Conservation (phyloP, 2,888 invertebrate species). For the Horisme vitalbata region DNA sequence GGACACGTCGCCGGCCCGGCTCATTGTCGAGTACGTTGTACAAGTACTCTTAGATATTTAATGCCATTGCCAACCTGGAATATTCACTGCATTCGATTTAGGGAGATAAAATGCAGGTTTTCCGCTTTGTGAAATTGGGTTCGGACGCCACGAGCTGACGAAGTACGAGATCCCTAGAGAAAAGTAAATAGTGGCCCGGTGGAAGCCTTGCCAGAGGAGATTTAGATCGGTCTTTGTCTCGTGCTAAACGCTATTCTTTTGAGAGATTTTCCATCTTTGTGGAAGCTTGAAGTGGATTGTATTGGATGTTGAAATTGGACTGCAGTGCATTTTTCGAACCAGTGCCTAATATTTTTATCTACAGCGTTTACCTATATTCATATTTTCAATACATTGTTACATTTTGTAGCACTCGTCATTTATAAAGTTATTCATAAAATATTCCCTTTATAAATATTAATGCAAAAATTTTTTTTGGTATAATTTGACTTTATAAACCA, state of each 20-base stretch:
- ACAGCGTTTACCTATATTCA: constrained; percentile 7
- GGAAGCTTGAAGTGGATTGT: constrained; percentile 62
- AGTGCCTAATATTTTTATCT: constrained; percentile 30
- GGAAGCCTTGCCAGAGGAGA: constrained; percentile 64
- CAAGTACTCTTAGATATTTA: too few relatives aligned
- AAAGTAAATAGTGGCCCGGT: constrained; percentile 75
- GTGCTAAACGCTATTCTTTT: constrained; percentile 77
- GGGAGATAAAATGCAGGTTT: constrained; percentile 47
- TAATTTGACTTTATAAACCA: too few relatives aligned
- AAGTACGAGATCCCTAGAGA: constrained; percentile 62
- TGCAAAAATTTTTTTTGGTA: too few relatives aligned
- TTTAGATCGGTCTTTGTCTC: constrained; percentile 79
- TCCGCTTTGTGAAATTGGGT: constrained; percentile 60
- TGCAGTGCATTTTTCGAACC: constrained; percentile 48
- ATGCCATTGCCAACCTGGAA: constrained; percentile 51
- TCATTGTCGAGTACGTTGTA: constrained; percentile 52
- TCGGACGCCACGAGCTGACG: constrained; percentile 57
- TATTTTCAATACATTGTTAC: background rate
- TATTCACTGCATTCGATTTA: constrained; percentile 48
- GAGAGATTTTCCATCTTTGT: constrained; percentile 76
- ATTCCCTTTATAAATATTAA: too few relatives aligned
- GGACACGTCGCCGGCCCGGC: constrained; percentile 52
- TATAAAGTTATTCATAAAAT: too few relatives aligned
- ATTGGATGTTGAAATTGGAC: constrained; percentile 64
- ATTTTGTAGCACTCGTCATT: too few relatives aligned